Evolutionary conservation across 1,140 invertebrate species (phyloP).

Genomic region (Heterodera schachtii): DNA sequence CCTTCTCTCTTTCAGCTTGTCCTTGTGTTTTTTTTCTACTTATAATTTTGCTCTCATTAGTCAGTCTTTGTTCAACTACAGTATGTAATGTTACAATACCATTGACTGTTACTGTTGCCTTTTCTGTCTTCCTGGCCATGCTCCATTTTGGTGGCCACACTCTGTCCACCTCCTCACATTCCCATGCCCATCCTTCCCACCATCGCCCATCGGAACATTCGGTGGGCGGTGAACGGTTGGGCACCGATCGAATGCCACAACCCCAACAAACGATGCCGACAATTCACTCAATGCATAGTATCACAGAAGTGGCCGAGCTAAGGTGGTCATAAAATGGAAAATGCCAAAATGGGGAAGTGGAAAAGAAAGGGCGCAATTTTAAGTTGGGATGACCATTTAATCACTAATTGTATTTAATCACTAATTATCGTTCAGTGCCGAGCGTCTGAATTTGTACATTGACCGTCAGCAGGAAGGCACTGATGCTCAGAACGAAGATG

Average conservation of each 20-base stretch:
- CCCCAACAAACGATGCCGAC: conserved; percentile 21
- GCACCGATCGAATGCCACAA: conserved; percentile 2
- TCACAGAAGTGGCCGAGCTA: conserved; percentile 30
- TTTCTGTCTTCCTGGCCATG: conserved; percentile 3
- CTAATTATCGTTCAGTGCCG: conserved; percentile 42
- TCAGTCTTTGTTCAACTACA: too few species aligned
- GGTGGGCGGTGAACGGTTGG: background rate
- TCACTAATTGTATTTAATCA: too few species aligned
- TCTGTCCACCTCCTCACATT: conserved; percentile 9
- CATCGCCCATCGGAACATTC: conserved; percentile 6
- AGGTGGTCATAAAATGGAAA: conserved; percentile 7
- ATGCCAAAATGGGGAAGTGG: background rate
- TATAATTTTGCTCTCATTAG: too few species aligned
- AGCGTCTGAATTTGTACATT: conserved; percentile 54
- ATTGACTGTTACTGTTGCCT: background rate
- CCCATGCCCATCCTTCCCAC: background rate
- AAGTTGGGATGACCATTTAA: too few species aligned
- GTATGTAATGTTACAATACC: background rate
- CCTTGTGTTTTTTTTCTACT: too few species aligned
- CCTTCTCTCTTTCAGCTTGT: too few species aligned
- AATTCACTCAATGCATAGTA: conserved; percentile 21
- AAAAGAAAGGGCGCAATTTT: too few species aligned
- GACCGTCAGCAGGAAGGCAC: conserved; percentile 44
- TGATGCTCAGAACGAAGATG: conserved; percentile 11
- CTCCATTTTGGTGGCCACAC: conserved; percentile 4